Percentiles rank a stretch among this genome's conserved stretches.
phyloP scores from a whole-genome alignment of 1,140 invertebrate species.

The Achatina immaculata region DNA sequence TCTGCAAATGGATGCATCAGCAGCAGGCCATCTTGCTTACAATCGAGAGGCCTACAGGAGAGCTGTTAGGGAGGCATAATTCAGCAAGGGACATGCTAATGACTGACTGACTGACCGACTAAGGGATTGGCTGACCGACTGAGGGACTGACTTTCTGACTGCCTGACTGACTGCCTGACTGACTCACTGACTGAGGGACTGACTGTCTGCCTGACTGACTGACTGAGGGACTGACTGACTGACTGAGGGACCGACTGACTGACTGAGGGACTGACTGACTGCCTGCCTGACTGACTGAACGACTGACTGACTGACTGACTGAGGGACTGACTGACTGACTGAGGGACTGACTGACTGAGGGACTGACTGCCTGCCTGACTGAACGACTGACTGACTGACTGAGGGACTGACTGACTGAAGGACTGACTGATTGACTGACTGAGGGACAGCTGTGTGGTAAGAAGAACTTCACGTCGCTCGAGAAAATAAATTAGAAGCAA shows the following conservation, averaged over 20 bases:
- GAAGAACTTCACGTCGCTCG: no score
- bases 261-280: background rate
- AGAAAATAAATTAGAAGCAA: no score
- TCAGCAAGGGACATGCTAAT: no score
- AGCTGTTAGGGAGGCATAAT: no score
- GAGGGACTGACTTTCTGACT: slow-evolving; percentile 9
- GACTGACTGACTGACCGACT: background rate
- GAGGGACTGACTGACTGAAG: background rate
- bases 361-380: background rate
- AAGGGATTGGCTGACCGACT: background rate
- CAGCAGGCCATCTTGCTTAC: no score
- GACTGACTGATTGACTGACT: background rate
- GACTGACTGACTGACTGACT: background rate
- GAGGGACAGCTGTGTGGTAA: no score
- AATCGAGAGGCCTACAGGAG: no score
- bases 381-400: no score
- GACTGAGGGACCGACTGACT: background rate
- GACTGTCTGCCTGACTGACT: background rate
- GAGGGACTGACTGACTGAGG: background rate
- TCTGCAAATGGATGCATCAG: no score
- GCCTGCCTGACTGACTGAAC: no score
- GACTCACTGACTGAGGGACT: slow-evolving; percentile 20
- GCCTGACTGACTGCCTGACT: slow-evolving; percentile 16
- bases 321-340: background rate
- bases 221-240: background rate